These are phyloP conservation scores for Fistularia tabacaria DNA, from an alignment of 2,797 vertebrate species.

Conservation along the genomic window DNA sequence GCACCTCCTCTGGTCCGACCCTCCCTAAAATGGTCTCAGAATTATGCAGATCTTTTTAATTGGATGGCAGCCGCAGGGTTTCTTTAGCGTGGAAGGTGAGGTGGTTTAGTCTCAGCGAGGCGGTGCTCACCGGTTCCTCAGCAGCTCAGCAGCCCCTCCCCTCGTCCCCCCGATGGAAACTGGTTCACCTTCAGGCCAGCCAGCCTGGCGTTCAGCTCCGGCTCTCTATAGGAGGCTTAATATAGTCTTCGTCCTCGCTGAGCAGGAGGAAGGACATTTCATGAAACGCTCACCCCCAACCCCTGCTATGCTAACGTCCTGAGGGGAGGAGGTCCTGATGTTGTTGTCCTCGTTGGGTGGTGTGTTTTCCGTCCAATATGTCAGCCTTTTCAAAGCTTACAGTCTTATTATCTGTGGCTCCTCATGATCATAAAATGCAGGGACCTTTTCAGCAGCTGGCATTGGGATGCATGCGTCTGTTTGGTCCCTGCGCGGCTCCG, in stretches of 20 bases:
- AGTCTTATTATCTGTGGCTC: too few species aligned
- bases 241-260: constrained; percentile 58
- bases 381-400: too few species aligned
- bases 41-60: constrained; percentile 81
- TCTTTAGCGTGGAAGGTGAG: constrained; percentile 59
- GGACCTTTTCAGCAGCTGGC: too few species aligned
- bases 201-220: constrained; percentile 39
- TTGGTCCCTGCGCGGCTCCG: too few species aligned
- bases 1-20: too few species aligned
- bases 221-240: constrained; percentile 48
- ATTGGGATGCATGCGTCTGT: too few species aligned
- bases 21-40: constrained; percentile 12
- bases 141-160: constrained; percentile 46
- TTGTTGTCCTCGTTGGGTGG: too few species aligned
- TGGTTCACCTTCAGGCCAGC: constrained; percentile 58
- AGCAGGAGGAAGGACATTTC: constrained; percentile 47
- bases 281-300: constrained; percentile 46
- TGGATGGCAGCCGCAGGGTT: constrained; percentile 29
- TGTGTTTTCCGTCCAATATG: too few species aligned
- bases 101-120: constrained; percentile 43
- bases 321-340: too few species aligned
- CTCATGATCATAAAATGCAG: too few species aligned
- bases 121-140: constrained; percentile 51
- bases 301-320: neutral
- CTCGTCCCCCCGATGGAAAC: constrained; percentile 45